Conservation (phyloP, 1,140 invertebrate genomes). For the Phymorhynchus buccinoides region DNA sequence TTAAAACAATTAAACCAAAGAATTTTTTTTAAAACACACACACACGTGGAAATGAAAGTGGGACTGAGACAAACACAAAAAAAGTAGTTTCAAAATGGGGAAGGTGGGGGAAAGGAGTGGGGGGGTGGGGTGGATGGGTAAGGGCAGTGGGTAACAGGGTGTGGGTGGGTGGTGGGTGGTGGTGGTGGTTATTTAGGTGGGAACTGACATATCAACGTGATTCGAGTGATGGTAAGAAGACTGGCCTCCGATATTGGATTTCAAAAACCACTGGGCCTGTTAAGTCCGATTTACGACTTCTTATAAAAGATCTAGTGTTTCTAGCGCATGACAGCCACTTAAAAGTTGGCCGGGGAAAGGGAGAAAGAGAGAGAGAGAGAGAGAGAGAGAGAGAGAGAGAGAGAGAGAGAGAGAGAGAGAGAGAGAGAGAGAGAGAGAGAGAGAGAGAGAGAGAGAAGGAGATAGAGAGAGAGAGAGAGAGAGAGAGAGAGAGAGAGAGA, state of each 20-base stretch:
- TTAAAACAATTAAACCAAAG: too few species aligned
- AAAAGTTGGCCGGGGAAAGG: too few species aligned
- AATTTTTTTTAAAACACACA: too few species aligned
- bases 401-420: too few species aligned
- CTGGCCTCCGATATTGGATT: not conserved
- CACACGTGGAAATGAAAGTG: not conserved
- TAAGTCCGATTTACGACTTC: conserved; percentile 7
- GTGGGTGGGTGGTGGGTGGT: not conserved
- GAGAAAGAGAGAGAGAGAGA: too few species aligned
- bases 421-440: not conserved
- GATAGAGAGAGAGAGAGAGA: conserved; percentile 2
- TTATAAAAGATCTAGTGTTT: conserved; percentile 4
- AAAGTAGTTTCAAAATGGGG: too few species aligned
- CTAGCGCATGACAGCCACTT: not conserved
- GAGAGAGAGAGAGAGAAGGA: not conserved
- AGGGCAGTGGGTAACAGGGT: not conserved
- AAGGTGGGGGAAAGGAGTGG: too few species aligned
- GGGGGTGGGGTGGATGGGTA: not conserved
- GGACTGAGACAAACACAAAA: not conserved
- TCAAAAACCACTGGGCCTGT: not conserved
- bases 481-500: conserved; percentile 11
- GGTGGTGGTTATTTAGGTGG: not conserved
- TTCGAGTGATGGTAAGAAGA: not conserved
- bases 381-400: too few species aligned
- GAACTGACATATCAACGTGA: not conserved